Conservation (phyloP, 1,140 invertebrate genomes). For the Apocrypta bakeri region DNA sequence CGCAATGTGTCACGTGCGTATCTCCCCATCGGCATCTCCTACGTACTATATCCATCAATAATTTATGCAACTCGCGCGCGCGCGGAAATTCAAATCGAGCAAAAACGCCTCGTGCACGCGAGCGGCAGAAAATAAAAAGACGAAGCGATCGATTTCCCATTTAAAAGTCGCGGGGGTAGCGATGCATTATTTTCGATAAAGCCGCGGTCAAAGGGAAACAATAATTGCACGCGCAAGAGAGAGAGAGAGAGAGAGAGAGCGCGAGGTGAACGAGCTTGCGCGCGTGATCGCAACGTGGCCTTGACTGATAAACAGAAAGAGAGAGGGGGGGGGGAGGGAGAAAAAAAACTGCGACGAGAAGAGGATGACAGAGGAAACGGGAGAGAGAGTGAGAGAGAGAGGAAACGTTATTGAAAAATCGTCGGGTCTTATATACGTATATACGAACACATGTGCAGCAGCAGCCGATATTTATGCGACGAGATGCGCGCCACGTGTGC, state of each 20-base stretch:
- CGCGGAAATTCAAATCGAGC: background rate
- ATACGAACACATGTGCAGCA: background rate
- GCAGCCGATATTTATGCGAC: conserved; percentile 1
- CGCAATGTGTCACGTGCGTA: background rate
- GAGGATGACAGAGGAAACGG: conserved; percentile 10
- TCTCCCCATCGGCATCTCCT: background rate
- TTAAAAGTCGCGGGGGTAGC: conserved; percentile 2
- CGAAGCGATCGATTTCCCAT: conserved; percentile 10
- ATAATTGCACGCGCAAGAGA: conserved; percentile 1
- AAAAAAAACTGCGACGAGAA: background rate
- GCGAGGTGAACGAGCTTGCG: conserved; percentile 39
- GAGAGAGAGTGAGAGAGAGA: conserved; percentile 1
- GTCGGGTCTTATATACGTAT: conserved; percentile 35
- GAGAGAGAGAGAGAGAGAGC: background rate
- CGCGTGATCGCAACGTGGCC: conserved; percentile 48
- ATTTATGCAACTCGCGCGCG: background rate
- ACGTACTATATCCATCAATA: background rate
- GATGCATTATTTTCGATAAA: conserved; percentile 34
- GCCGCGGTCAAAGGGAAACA: conserved; percentile 30
- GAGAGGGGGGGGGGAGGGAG: background rate
- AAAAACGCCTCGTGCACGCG: background rate
- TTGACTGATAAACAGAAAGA: conserved; percentile 51
- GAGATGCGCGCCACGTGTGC: background rate
- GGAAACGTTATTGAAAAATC: conserved; percentile 47
- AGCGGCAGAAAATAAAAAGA: background rate